phyloP scores from a whole-genome alignment of 2,797 vertebrate species.

The Yasuhikotakia modesta region DNA sequence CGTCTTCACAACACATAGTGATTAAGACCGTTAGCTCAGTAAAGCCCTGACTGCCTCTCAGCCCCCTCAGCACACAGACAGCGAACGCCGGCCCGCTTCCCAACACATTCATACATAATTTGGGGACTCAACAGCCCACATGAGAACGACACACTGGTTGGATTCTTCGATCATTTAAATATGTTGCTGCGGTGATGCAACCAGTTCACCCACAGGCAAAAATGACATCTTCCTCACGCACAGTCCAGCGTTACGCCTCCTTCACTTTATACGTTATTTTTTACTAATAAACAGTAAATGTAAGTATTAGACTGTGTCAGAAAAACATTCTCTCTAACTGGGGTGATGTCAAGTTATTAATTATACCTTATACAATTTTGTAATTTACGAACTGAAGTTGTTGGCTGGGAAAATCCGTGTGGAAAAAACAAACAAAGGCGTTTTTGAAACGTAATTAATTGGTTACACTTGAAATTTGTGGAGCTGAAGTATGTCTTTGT shows the following conservation, averaged over 20 bases:
- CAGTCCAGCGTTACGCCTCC: neutral
- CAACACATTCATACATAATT: conserved; percentile 37
- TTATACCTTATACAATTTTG: too few relatives aligned
- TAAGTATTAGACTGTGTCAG: neutral
- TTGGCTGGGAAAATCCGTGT: neutral
- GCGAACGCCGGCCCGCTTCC: neutral
- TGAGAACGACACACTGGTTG: neutral
- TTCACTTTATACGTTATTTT: too few relatives aligned
- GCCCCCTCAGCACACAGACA: neutral
- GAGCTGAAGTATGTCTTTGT: neutral
- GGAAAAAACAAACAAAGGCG: neutral
- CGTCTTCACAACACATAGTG: neutral
- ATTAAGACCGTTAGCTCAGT: conserved; percentile 1
- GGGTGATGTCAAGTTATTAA: neutral
- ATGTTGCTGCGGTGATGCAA: neutral
- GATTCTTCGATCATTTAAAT: conserved; percentile 20
- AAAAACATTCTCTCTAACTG: neutral
- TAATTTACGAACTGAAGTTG: too few relatives aligned
- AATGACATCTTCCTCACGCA: neutral
- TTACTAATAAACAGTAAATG: too few relatives aligned
- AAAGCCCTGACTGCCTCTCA: neutral
- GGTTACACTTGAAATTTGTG: neutral
- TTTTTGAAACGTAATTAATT: neutral
- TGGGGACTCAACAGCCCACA: neutral
- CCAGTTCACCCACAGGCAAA: neutral